These are phyloP conservation scores for Cossypha polioptera DNA, from an alignment of 2,797 vertebrate species.

Conservation along the genomic window DNA sequence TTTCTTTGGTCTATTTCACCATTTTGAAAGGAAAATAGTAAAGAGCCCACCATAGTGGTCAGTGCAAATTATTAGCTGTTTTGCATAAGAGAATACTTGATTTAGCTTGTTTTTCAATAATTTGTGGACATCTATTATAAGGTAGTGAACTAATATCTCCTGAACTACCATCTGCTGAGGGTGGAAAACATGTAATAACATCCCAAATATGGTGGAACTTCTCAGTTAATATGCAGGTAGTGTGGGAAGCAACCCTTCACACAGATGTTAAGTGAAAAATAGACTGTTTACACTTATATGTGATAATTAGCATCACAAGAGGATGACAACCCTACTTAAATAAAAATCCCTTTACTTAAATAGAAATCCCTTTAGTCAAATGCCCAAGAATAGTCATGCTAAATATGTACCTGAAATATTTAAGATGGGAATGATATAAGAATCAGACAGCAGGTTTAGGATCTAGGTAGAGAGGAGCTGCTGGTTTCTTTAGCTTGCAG, in stretches of 20 bases:
- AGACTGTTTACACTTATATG: background rate
- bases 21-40: background rate
- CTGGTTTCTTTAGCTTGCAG: background rate
- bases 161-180: slow-evolving; percentile 28
- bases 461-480: background rate
- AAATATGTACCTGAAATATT: background rate
- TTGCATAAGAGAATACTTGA: background rate
- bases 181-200: slow-evolving; percentile 42
- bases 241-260: slow-evolving; percentile 51
- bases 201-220: background rate
- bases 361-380: background rate
- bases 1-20: background rate
- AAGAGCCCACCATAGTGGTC: background rate
- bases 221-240: slow-evolving; percentile 14
- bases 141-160: slow-evolving; percentile 6
- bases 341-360: slow-evolving; percentile 4
- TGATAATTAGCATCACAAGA: slow-evolving; percentile 10
- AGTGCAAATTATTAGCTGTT: background rate
- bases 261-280: slow-evolving; percentile 52
- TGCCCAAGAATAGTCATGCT: background rate
- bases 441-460: background rate
- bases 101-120: background rate
- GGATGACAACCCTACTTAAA: slow-evolving; percentile 9
- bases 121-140: background rate
- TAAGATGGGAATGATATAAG: background rate